Evolutionary conservation across 2,797 vertebrate species (phyloP).

Genomic region (Falco naumanni): DNA sequence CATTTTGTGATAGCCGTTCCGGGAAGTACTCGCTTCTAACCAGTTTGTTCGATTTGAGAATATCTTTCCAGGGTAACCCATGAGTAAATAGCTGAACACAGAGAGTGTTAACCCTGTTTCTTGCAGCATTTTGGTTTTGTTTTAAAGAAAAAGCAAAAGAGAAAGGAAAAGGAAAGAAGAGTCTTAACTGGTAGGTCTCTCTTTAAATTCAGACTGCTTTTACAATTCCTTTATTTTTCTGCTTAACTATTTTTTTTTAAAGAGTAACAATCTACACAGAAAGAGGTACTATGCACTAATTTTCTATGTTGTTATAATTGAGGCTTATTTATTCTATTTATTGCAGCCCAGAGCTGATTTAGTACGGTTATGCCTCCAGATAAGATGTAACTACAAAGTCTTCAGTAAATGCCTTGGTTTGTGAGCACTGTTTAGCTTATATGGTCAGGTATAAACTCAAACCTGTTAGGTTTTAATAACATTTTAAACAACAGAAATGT

Average conservation of each 20-base stretch:
- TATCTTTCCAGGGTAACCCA: not conserved
- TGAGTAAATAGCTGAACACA: not conserved
- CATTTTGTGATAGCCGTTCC: not conserved
- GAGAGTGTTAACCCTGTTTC: not conserved
- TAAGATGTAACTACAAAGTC: not conserved
- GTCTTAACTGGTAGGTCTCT: not conserved
- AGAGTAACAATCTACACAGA: not conserved
- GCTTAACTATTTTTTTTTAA: not conserved
- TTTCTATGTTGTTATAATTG: not conserved
- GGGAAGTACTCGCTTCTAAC: not conserved
- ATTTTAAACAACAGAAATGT: not conserved
- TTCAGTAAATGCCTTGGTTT: not conserved
- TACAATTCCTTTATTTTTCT: not conserved
- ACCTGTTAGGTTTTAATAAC: not conserved
- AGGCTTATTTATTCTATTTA: not conserved
- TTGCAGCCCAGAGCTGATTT: not conserved
- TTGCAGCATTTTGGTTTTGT: not conserved
- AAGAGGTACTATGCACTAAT: not conserved
- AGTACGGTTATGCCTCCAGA: not conserved
- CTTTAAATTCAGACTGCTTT: not conserved
- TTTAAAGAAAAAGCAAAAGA: not conserved
- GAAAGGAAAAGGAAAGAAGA: not conserved
- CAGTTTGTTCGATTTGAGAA: not conserved
- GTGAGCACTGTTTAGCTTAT: not conserved
- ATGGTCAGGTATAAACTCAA: not conserved